Conservation (phyloP, 2,113 vertebrate genomes). For the Phoenicopterus ruber region DNA sequence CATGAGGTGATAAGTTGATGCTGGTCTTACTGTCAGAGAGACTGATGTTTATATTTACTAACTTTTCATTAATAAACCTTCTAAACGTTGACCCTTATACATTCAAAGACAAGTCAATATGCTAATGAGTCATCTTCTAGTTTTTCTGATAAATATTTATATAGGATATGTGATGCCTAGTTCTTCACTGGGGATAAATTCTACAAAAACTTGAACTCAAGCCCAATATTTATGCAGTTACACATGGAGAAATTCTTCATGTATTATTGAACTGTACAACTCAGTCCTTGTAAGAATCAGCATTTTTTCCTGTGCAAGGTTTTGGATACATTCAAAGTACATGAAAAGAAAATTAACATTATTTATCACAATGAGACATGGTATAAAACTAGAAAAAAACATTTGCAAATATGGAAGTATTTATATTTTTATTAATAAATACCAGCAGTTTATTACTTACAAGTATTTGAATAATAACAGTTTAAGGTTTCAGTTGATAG, state of each 20-base stretch:
- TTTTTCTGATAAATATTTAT: not conserved
- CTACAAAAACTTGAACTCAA: not conserved
- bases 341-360: not conserved
- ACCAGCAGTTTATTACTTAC: not conserved
- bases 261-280: not conserved
- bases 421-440: not conserved
- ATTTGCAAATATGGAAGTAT: not conserved
- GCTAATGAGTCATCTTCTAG: not conserved
- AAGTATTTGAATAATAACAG: not conserved
- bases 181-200: not conserved
- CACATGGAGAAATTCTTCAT: not conserved
- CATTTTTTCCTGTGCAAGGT: not conserved
- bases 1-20: not conserved
- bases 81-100: not conserved
- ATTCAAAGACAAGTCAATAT: not conserved
- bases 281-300: not conserved
- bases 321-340: not conserved
- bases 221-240: not conserved
- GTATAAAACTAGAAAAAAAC: not conserved
- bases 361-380: not conserved
- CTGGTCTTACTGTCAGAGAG: not conserved
- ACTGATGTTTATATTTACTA: not conserved
- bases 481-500: not conserved
- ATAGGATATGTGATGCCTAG: not conserved
- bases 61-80: not conserved